These are phyloP conservation scores for Empis stercorea DNA, from an alignment of 2,888 invertebrate species.

Conservation along the genomic window DNA sequence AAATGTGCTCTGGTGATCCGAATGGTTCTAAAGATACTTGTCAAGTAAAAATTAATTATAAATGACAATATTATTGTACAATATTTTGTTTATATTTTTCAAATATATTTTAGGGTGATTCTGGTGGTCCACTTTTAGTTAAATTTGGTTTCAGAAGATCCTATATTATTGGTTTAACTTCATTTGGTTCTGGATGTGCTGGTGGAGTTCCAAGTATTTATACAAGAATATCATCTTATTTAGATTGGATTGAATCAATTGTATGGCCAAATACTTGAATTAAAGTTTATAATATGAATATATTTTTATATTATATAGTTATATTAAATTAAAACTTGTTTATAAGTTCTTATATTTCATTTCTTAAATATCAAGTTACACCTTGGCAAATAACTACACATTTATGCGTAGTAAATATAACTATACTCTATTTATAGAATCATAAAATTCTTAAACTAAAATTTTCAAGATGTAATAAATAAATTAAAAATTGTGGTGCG, in stretches of 20 bases:
- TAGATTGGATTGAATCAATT: constrained; percentile 3
- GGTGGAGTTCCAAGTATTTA: constrained; percentile 1
- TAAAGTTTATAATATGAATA: no score
- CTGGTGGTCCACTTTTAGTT: background rate
- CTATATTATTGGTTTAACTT: constrained; percentile 2
- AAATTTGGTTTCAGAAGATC: background rate
- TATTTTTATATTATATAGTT: no score
- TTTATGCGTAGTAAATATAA: no score
- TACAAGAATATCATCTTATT: constrained; percentile 1
- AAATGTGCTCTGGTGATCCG: constrained; percentile 2
- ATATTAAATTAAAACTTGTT: no score
- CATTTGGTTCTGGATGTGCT: constrained; percentile 4
- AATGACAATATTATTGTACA: no score
- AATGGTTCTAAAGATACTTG: constrained; percentile 5
- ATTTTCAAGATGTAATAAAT: no score
- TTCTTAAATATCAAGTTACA: no score
- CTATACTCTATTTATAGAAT: no score
- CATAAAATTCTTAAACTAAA: no score
- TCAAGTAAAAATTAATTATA: background rate
- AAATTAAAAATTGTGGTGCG: no score
- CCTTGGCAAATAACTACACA: no score
- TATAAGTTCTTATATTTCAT: no score
- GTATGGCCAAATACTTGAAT: background rate
- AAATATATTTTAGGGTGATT: background rate
- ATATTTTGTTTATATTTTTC: background rate